Evolutionary conservation across 2,797 vertebrate species (phyloP), one percentile per base, ranked within the genome.

Genomic region (Graptemys geographica): DNA sequence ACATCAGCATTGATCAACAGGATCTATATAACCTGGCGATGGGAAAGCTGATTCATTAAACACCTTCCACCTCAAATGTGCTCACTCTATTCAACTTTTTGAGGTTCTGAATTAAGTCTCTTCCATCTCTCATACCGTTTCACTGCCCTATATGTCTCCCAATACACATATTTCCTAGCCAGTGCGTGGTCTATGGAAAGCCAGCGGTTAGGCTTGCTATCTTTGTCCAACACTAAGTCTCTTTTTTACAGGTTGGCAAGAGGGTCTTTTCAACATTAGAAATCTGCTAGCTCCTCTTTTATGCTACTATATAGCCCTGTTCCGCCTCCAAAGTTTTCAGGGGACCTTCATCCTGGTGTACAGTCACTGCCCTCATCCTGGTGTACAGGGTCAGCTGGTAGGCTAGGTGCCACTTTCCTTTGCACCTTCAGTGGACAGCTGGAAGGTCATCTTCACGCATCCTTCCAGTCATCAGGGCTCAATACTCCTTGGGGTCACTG

Each of bases 1-100:
- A 89, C 89, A 78, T 92, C 62, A 88, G 49, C 53, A 87, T 57
- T 79, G 79, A 93, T 92, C 79, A 89, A 81, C 6, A 79, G 37
- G 76, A 94, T 88, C 96, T 94, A 49, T 79, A 83, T 6, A 23
- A 18, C 18, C 27, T 69, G 84, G 31, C 11, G 5, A 76, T 55
- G 25, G n/a, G 79, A 96, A 92, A 94, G 28, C 6, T 15, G 59
- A 79, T 93, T 96, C 69, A 76, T 81, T 53, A 28, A 89, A 81
- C 93, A 52, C 1, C 62, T 11, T 0, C 16, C 1, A 49, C 78
- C 18, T 88, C 18, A 52, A 55, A 91, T 53, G 91, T 41, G 81
- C 9, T 4, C 21, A 83, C 83, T 81, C 28, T 83, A 80, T 28
- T 85, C 16, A 87, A 6, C 6, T 5, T 55, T 87, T 85, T 21